phyloP scores from a whole-genome alignment of 53 echinoderm and acorn worm genomes.

The Mesocentrotus franciscanus region DNA sequence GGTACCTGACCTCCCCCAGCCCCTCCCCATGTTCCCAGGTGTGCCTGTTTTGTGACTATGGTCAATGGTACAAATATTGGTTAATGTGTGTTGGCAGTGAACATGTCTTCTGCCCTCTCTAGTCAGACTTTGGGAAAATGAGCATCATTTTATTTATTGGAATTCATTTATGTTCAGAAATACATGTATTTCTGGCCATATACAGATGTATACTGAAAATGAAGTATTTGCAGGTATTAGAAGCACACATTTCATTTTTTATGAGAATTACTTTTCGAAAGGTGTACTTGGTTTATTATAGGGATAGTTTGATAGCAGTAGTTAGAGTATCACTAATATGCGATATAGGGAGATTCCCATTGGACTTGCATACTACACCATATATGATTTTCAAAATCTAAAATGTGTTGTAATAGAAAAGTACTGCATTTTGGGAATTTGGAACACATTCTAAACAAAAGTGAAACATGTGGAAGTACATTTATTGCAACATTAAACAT shows the following conservation, averaged over 20 bases:
- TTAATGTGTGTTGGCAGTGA: not conserved
- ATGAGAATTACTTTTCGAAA: not conserved
- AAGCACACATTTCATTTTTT: not conserved
- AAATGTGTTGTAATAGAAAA: not conserved
- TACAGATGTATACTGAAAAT: not conserved
- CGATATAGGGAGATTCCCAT: no score
- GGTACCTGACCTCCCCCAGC: no score
- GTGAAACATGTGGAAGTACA: not conserved
- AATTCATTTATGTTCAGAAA: not conserved
- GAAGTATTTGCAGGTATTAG: not conserved
- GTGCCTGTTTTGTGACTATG: not conserved
- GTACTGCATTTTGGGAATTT: no score
- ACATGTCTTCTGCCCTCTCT: slow-evolving; percentile 25
- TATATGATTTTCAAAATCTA: not conserved
- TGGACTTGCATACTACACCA: no score
- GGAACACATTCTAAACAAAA: not conserved
- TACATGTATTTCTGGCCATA: not conserved
- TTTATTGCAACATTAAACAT: not conserved
- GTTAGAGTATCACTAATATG: no score
- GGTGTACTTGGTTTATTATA: no score
- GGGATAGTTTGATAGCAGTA: no score
- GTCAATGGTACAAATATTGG: not conserved
- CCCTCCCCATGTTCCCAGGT: no score
- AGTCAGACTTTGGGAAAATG: not conserved
- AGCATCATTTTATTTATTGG: not conserved